Evolutionary conservation across 2,113 vertebrate species (phyloP), one percentile per base, ranked within the genome.

Genomic region (Sprattus sprattus): DNA sequence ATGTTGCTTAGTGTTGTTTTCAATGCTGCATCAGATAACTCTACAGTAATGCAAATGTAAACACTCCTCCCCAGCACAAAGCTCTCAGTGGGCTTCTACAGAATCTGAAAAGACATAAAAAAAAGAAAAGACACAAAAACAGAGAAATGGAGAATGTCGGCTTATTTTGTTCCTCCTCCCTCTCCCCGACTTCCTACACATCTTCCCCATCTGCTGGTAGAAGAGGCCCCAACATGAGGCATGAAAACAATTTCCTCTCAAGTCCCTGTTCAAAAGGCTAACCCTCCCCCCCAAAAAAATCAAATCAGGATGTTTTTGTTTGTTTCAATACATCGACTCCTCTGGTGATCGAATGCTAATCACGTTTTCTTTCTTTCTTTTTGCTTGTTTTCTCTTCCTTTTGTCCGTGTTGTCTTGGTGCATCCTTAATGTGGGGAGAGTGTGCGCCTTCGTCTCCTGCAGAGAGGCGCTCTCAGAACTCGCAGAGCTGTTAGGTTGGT

Each of bases 361-460:
- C 85, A 84, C 88, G 89, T 88, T 78, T 81, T 89, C 45, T 64
- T 47, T 0, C 45, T 20, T 52, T 82, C 28, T 88, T 88, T 89
- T 87, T 91, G 84, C 88, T 89, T 80, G 87, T 82, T 82, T 25
- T 87, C 78, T 87, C 85, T 89, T 89, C 32, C 15, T 44, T 86
- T 47, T 71, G 89, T 90, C 92, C 85, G 89, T 84, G 89, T 91
- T 89, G 93, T 86, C 86, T 91, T 90, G 91, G 90, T 90, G 92
- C 91, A 20, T 20, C n/a, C 2, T 8, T 71, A 71, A 71, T 71
- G 64, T 11, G 28, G 64, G 25, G 64, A 71, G 28, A 4, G n/a
- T 7, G 64, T 25, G 11, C 2, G 64, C 64, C 64, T 32, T 71
- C 32, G 64, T 71, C 64, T 71, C 64, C 9, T 15, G 28, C 64